Conservation (phyloP, 2,113 vertebrate genomes). For the Eubucco bourcierii region DNA sequence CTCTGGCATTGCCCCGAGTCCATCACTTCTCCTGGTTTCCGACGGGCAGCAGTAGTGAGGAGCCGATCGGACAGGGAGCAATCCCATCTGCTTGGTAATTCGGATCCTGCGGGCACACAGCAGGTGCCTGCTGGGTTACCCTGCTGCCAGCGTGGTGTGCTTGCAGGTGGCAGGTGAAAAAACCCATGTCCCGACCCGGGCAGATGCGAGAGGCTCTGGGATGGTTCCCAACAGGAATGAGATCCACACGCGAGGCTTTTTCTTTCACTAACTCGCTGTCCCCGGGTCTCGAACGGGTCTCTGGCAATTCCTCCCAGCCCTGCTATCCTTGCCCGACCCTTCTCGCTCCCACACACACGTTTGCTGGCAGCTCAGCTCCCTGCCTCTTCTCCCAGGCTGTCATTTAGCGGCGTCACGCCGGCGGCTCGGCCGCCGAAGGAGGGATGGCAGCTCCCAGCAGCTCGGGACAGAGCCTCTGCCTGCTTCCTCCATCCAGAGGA, state of each 20-base stretch:
- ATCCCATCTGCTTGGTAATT: fast-evolving
- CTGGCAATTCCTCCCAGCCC: neutral
- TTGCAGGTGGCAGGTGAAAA: neutral
- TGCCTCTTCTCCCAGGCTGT: neutral
- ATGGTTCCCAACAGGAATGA: neutral
- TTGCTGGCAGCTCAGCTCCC: neutral
- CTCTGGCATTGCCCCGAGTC: neutral
- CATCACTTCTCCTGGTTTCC: fast-evolving
- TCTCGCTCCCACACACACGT: neutral
- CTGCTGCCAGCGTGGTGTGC: fast-evolving
- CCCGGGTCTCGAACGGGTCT: neutral
- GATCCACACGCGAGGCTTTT: neutral
- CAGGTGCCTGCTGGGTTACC: fast-evolving
- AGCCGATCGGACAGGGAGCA: neutral
- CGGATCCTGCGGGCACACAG: neutral
- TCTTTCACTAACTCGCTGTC: neutral
- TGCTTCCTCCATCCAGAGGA: fast-evolving
- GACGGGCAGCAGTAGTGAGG: fast-evolving
- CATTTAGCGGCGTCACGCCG: fast-evolving
- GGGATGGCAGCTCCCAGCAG: neutral
- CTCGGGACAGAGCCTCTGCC: neutral
- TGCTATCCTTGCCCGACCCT: neutral
- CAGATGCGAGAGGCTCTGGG: neutral
- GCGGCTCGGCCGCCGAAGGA: fast-evolving
- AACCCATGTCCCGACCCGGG: neutral